Base-by-base conservation (phyloP, 1,140 invertebrate species). In the Temnothorax longispinosus region DNA sequence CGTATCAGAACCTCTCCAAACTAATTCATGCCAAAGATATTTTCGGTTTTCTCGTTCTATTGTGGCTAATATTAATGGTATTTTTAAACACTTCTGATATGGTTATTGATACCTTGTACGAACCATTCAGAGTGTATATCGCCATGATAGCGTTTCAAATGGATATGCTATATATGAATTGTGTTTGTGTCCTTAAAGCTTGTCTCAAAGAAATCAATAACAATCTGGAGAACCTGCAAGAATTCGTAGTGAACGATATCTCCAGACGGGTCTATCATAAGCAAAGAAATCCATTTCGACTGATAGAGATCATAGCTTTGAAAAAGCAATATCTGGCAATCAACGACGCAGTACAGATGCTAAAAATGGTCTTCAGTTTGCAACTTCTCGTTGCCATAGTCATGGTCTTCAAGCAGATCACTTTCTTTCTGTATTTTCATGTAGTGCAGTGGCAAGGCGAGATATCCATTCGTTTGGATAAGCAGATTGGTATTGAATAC, bases 141-240 rank as follows among this genome's bases (percentile, higher is more conserved):
- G n/a, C 41, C 11, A 27, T 69, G 6, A 7, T 69, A 47, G 21
- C 3, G n/a, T 27, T 69, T 69, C 65, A 69, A 3, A 69, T 69
- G 41, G 65, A 69, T 15, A 69, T 69, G 65, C 11, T 69, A 15
- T 67, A 67, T 13, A 13, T 67, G 5, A 67, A 67, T 21, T 44
- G 64, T 11, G 38, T 41, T 44, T 67, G 38, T 67, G 38, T 67
- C 38, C 44, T 67, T 21, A 67, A 21, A 11, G 64, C 64, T 1
- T 67, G 38, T 67, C 44, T 67, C 10, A 21, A 67, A 18, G 64
- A 67, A 21, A 44, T 67, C n/a, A 67, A 67, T 44, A 44, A 67
- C n/a, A 67, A 38, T 44, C 11, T 67, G 1, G 38, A 7, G 5
- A 44, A 67, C 44, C 38, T 67, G 38, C 38, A 1, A 0, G n/a